A percentile compares a stretch with the other conserved stretches of the same genome.
phyloP scores from a whole-genome alignment of 2,888 invertebrate species.

The Barypeithes pellucidus region DNA sequence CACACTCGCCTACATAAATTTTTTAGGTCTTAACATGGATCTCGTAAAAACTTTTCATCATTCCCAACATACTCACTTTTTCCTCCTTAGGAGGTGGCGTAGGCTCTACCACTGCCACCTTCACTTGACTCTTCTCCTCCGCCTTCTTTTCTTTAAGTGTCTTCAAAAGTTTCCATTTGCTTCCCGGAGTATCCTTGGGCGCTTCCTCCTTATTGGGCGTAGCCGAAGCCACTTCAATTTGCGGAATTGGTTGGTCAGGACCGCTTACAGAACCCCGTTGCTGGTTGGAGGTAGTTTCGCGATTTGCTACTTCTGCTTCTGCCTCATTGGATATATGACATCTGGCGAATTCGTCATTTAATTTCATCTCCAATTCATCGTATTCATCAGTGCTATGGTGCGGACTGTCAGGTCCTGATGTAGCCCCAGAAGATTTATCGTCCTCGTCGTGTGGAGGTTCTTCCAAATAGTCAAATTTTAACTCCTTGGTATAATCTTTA shows the following conservation, averaged over 20 bases:
- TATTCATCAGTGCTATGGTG: slow-evolving; percentile 82
- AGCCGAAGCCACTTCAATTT: slow-evolving; percentile 71
- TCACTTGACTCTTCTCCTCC: slow-evolving; percentile 84
- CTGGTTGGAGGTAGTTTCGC: slow-evolving; percentile 60
- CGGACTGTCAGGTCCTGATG: slow-evolving; percentile 92
- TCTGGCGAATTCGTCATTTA: slow-evolving; percentile 68
- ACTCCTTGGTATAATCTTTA: slow-evolving; percentile 33
- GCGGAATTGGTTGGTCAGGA: slow-evolving; percentile 69
- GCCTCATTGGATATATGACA: slow-evolving; percentile 67
- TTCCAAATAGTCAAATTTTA: slow-evolving; percentile 50
- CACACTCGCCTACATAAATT: slow-evolving; percentile 36
- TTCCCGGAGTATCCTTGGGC: slow-evolving; percentile 74
- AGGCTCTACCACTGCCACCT: slow-evolving; percentile 70
- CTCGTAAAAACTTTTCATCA: slow-evolving; percentile 80
- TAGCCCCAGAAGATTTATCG: slow-evolving; percentile 86
- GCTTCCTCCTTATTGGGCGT: slow-evolving; percentile 63
- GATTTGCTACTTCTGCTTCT: slow-evolving; percentile 56
- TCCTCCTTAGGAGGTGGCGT: slow-evolving; percentile 71
- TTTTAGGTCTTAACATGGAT: slow-evolving; percentile 76
- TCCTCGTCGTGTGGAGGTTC: slow-evolving; percentile 69
- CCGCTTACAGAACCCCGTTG: slow-evolving; percentile 51
- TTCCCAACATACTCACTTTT: slow-evolving; percentile 81
- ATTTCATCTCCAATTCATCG: slow-evolving; percentile 77
- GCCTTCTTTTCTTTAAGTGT: slow-evolving; percentile 92
- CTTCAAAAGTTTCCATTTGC: slow-evolving; percentile 93